Evolutionary conservation across 35 echinoderm and acorn worm species (phyloP).

Genomic region (Anneissia japonica): DNA sequence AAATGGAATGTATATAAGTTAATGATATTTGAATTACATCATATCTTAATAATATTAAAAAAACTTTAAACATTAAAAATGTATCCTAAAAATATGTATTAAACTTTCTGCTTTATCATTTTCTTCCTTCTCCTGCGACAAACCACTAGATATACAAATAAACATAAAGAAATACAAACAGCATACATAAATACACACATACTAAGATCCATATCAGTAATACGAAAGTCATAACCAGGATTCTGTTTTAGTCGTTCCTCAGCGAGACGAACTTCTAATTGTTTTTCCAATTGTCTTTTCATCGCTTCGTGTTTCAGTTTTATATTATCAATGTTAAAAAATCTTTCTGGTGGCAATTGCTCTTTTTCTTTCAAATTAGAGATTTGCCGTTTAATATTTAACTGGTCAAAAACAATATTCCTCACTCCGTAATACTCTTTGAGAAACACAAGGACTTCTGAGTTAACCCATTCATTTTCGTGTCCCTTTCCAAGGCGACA

Average conservation of each 20-base stretch:
- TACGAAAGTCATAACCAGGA: neutral
- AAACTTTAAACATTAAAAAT: too few species aligned
- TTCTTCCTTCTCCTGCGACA: neutral
- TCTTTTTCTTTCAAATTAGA: neutral
- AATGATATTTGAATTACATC: too few species aligned
- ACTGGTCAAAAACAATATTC: slow-evolving; percentile 20
- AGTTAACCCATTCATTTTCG: slow-evolving; percentile 43
- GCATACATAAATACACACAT: slow-evolving; percentile 5
- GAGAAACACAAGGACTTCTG: slow-evolving; percentile 50
- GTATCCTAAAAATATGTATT: too few species aligned
- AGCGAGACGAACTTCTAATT: neutral
- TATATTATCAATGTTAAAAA: neutral
- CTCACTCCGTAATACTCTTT: slow-evolving; percentile 50
- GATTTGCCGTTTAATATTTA: neutral
- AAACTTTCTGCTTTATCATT: neutral
- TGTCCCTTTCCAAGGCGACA: slow-evolving; percentile 29
- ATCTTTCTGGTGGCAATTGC: neutral
- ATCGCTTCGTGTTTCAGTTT: neutral
- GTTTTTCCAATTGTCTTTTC: neutral
- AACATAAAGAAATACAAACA: neutral
- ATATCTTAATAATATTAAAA: too few species aligned
- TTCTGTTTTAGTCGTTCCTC: neutral
- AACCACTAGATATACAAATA: neutral
- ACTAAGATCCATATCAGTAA: neutral
- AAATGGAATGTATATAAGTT: too few species aligned